Base-by-base conservation (phyloP, 2,797 vertebrate genomes). In the Champsocephalus gunnari region DNA sequence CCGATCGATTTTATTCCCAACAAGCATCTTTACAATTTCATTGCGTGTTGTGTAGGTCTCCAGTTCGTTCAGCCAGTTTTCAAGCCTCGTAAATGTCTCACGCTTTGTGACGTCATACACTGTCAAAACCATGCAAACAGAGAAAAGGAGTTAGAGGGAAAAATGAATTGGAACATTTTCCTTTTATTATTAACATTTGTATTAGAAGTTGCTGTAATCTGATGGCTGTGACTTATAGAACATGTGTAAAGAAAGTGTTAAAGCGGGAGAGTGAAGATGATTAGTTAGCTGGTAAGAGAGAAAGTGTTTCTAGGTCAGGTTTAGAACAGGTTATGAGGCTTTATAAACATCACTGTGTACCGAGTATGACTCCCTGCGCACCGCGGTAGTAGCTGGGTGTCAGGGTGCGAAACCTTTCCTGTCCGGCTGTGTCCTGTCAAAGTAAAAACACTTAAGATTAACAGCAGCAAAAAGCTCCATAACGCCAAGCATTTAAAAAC, bases 1-100 rank as follows among this genome's bases (percentile, higher is more conserved):
- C 96, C 96, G 97, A 91, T 99, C 98, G 38, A 99, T 99, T 94
- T 99, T 99, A 95, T 99, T 99, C 83, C 98, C 98, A 72, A 99
- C 98, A 38, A 99, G 94, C 98, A 99, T 99, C 91, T 99, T 98
- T n/a, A 99, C 97, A 74, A 99, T 96, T 90, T 99, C 98, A 71
- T 98, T 98, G 84, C 97, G 97, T 44, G 97, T 99, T 81, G 97
- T 97, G 92, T 99, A 99, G 0, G 98, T 99, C 94, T 99, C 98
- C 94, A 99, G 93, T 90, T 99, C 98, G 77, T 96, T 99, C 89
- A 99, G 93, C 98, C 98, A 99, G 93, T 98, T 99, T 91, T 97
- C 97, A 74, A 99, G 95, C 87, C 96, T 98, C 7, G 95, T 93
- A 89, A 99, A 99, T 44, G 97, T 97, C 65, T 99, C 98, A 67